These are phyloP conservation scores for Taxidea taxus DNA, from an alignment of 2,113 vertebrate genomes.

Conservation along the genomic window DNA sequence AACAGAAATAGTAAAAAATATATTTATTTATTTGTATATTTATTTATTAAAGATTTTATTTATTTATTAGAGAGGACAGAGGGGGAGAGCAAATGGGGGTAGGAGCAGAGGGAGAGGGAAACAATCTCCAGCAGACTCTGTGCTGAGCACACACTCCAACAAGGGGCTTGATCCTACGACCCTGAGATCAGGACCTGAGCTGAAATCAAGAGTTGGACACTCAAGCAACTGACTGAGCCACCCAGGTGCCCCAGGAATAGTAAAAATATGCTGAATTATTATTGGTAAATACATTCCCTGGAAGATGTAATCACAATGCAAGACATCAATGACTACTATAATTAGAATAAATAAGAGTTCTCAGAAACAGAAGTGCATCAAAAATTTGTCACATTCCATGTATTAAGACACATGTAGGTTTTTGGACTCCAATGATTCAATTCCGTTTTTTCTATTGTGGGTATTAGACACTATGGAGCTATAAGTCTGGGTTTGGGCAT, in stretches of 20 bases:
- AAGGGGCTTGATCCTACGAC: background rate
- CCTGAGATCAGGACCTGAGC: background rate
- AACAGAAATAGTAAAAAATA: background rate
- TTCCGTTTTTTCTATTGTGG: background rate
- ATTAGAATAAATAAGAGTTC: background rate
- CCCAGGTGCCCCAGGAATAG: background rate
- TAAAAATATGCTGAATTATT: background rate
- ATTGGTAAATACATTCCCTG: background rate
- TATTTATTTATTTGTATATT: background rate
- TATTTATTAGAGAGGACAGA: background rate
- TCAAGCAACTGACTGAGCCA: background rate
- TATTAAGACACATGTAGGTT: too few relatives aligned
- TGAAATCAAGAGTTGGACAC: background rate
- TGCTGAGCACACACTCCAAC: background rate
- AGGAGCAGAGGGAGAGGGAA: background rate
- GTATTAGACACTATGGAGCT: background rate
- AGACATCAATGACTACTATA: background rate
- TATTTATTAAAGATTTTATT: background rate
- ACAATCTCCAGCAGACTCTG: background rate
- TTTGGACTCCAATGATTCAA: background rate
- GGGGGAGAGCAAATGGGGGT: background rate
- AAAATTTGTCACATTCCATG: background rate
- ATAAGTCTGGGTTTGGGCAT: background rate
- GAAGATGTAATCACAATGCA: background rate
- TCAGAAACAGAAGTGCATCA: background rate